Conservation (phyloP, 2,113 vertebrate genomes). For the Mormyrus lacerda region DNA sequence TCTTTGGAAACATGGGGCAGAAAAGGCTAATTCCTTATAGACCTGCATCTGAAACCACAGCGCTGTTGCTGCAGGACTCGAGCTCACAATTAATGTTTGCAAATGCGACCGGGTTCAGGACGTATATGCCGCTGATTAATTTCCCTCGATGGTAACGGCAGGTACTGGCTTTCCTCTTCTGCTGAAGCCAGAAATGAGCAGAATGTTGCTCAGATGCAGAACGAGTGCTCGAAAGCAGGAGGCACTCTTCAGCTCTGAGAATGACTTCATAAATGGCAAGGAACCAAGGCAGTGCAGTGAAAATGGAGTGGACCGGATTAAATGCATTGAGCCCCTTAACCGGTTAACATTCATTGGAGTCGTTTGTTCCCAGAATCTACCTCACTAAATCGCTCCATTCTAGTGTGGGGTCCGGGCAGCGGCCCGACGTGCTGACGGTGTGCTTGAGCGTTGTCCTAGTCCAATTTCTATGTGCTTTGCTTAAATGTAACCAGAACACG, state of each 20-base stretch:
- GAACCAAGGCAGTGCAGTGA: background rate
- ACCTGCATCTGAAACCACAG: background rate
- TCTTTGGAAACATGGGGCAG: background rate
- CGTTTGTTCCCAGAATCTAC: background rate
- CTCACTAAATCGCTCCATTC: background rate
- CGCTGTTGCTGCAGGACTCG: background rate
- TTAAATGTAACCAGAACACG: background rate
- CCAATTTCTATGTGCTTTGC: background rate
- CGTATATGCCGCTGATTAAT: background rate
- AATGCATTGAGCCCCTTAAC: background rate
- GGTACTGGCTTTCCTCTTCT: background rate
- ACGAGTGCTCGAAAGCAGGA: background rate
- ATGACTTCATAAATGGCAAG: conserved; percentile 9
- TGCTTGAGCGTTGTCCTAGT: background rate
- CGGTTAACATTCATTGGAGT: background rate
- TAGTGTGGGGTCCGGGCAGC: background rate
- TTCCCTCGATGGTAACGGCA: background rate
- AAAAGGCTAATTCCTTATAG: background rate
- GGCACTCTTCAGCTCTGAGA: background rate
- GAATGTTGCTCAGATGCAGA: background rate
- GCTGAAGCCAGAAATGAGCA: background rate
- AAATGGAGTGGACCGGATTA: conserved; percentile 1
- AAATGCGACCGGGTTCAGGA: background rate
- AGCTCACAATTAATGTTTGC: background rate
- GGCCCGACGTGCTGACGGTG: too few species aligned